Base-by-base conservation (phyloP, 1,140 invertebrate genomes). In the Trichonephila inaurata region DNA sequence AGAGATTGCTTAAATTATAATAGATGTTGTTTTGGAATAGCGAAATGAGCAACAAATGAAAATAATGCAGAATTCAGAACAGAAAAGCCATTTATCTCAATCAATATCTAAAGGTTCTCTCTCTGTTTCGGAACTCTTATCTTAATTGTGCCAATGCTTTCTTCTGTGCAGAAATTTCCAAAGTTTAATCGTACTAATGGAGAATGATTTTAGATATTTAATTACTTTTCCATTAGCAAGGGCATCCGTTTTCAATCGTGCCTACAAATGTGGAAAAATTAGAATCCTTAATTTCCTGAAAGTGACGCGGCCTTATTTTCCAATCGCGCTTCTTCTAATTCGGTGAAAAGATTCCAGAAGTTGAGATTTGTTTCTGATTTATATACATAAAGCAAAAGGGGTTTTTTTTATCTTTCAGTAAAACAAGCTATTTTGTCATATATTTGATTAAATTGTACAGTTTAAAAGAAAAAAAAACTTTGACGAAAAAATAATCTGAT, bases 141-240 rank as follows among this genome's bases (percentile, higher is more conserved):
- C 82, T 58, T 83, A 83, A n/a, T 83, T 58, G 21, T n/a, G 18
- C 8, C 19, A 60, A 58, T 18, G 19, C 18, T 83, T 51, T 77
- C 72, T 77, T 58, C 40, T 83, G n/a, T n/a, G 44, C 82, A 58
- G 6, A 83, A 83, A 83, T 58, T 60, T 44, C 24, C 8, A 51
- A 83, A 83, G 16, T 83, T 83, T 83, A 83, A 83, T 83, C 82
- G 24, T 2, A n/a, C 82, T 83, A 83, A 83, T 83, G 82, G 82
- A 83, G 82, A 83, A 58, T 83, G 16, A 60, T 83, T 60, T 51
- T 21, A 60, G 82, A 51, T 51, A 83, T 83, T 83, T 83, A 83
- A 83, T 83, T 83, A 83, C 82, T 51, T 60, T 60, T 83, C 51
- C 82, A 83, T 83, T 60, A 51, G 82, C 82, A n/a, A 10, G 1